These are phyloP conservation scores for Rhyzopertha dominica DNA, from an alignment of 1,140 invertebrate species.

Conservation along the genomic window DNA sequence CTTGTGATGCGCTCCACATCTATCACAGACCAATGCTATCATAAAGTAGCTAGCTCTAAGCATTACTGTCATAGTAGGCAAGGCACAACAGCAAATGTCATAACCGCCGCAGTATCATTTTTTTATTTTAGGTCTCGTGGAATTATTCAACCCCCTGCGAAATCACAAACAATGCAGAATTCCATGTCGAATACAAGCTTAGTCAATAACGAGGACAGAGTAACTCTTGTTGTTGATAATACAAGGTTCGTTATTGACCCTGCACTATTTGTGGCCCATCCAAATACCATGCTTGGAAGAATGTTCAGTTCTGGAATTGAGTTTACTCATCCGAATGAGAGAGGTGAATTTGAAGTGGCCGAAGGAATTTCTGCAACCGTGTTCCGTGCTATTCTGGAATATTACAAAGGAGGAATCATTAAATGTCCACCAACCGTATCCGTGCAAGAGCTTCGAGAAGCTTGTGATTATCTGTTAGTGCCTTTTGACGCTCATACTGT, in stretches of 20 bases:
- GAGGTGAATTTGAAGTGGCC: conserved; percentile 97
- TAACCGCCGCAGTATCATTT: conserved; percentile 21
- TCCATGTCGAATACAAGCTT: conserved; percentile 34
- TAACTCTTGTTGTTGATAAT: conserved; percentile 91
- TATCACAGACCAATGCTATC: conserved; percentile 50
- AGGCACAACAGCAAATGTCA: conserved; percentile 22
- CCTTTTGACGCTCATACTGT: conserved; percentile 96
- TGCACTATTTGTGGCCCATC: conserved; percentile 82
- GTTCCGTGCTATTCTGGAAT: conserved; percentile 94
- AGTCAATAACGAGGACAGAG: conserved; percentile 60
- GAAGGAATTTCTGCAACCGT: conserved; percentile 95
- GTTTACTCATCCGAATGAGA: conserved; percentile 88
- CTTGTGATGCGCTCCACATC: conserved; percentile 61
- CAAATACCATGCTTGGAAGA: conserved; percentile 90
- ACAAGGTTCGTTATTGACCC: conserved; percentile 89
- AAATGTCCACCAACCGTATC: conserved; percentile 80
- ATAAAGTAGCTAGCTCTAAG: conserved; percentile 51
- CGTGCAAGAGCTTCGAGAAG: conserved; percentile 92
- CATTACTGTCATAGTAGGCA: conserved; percentile 52
- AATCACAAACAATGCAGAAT: conserved; percentile 40
- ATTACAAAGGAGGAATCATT: conserved; percentile 86
- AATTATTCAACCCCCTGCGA: conserved; percentile 31
- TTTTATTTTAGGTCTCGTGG: conserved; percentile 39
- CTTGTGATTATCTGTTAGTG: conserved; percentile 96
- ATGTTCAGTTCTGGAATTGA: conserved; percentile 96